phyloP scores from a whole-genome alignment of 2,113 vertebrate species.

The Salvelinus sp. region DNA sequence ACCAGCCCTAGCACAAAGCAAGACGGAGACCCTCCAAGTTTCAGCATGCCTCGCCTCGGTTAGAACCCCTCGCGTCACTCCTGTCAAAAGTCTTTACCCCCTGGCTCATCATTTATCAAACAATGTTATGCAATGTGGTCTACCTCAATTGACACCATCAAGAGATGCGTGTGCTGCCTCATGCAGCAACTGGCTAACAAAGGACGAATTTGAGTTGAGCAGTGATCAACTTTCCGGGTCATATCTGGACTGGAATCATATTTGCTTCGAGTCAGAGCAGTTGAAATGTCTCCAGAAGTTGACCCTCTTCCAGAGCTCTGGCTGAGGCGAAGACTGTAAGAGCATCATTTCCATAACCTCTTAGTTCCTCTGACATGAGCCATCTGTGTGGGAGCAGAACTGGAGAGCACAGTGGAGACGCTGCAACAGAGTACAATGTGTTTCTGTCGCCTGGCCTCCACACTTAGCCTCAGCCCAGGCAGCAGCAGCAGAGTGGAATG shows the following conservation, averaged over 20 bases:
- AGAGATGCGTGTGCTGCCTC: background rate
- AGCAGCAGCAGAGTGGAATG: background rate
- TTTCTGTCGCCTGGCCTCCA: no score
- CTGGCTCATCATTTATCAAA: background rate
- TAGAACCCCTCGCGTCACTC: no score
- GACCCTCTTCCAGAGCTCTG: background rate
- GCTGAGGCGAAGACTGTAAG: background rate
- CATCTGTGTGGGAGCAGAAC: conserved; percentile 14
- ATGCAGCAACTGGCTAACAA: background rate
- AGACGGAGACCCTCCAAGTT: conserved; percentile 16
- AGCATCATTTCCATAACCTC: background rate
- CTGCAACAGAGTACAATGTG: no score
- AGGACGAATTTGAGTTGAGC: background rate
- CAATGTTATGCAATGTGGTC: background rate
- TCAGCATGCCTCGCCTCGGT: no score
- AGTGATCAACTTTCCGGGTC: background rate
- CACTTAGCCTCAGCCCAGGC: background rate
- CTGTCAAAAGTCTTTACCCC: no score
- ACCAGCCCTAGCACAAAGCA: background rate
- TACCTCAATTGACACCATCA: background rate
- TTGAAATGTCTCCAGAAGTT: background rate
- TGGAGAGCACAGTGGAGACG: no score
- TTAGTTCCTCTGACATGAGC: conserved; percentile 13
- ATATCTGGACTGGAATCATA: background rate
- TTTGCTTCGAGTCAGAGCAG: background rate